Percentiles rank a stretch among this genome's conserved stretches.
Evolutionary conservation across 2,888 invertebrate genomes (phyloP).

Genomic region (Leucophora obtusa): DNA sequence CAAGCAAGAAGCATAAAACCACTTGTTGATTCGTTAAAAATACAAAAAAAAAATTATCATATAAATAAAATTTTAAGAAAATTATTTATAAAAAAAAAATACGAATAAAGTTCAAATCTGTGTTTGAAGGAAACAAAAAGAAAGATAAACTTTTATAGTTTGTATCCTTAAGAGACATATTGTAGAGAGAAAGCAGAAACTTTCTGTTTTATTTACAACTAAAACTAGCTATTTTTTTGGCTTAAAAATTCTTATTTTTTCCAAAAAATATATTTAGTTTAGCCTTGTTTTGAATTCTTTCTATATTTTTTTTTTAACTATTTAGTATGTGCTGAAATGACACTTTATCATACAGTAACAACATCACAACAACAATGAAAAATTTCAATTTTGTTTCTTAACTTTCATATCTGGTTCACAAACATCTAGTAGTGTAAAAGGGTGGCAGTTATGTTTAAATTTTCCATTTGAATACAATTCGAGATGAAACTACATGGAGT

Average conservation of each 20-base stretch:
- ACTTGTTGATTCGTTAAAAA: conserved; percentile 55
- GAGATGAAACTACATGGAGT: no score
- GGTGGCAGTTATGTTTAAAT: background rate
- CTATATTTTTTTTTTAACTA: conserved; percentile 1
- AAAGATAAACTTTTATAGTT: conserved; percentile 32
- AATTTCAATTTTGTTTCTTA: background rate
- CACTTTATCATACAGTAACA: conserved; percentile 49
- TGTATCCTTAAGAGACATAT: background rate
- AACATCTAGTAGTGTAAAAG: background rate
- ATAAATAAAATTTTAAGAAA: background rate
- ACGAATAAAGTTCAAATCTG: conserved; percentile 47
- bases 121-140: conserved; percentile 39
- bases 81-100: conserved; percentile 3
- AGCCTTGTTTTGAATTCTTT: conserved; percentile 20
- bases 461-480: background rate
- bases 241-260: background rate
- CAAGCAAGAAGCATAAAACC: conserved; percentile 1
- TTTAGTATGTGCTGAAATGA: conserved; percentile 56
- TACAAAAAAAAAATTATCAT: conserved; percentile 4
- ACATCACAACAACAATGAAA: background rate
- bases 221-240: conserved; percentile 6
- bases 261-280: conserved; percentile 25
- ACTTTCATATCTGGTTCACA: background rate
- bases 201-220: conserved; percentile 18
- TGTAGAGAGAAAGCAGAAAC: conserved; percentile 11